A percentile compares a stretch with the other conserved stretches of the same genome.
These are phyloP conservation scores for Macroramphosus scolopax DNA, from an alignment of 2,797 vertebrate species.

Conservation along the genomic window DNA sequence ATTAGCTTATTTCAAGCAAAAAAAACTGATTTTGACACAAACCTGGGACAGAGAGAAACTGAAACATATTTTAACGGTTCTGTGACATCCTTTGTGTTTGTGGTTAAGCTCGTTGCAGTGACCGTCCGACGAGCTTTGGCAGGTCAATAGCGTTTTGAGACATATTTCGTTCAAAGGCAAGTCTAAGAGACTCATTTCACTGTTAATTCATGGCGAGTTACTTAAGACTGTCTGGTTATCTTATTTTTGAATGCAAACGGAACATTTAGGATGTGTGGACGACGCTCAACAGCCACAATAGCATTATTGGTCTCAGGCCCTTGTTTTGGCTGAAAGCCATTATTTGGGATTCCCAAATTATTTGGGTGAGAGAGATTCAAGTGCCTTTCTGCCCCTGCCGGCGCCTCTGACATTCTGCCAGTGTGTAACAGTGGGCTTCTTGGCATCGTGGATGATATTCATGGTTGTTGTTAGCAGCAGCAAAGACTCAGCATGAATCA, in stretches of 20 bases:
- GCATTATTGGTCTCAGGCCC: neutral
- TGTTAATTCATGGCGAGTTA: too few species aligned
- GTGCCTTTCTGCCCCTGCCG: constrained; percentile 19
- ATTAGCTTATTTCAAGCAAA: too few species aligned
- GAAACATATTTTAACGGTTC: too few species aligned
- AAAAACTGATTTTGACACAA: too few species aligned
- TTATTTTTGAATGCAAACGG: neutral
- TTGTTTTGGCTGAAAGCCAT: constrained; percentile 19
- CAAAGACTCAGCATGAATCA: constrained; percentile 22
- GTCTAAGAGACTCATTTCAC: too few species aligned
- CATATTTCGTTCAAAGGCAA: too few species aligned
- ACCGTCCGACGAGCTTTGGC: too few species aligned
- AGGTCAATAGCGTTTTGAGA: too few species aligned
- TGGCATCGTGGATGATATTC: constrained; percentile 32
- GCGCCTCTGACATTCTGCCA: constrained; percentile 23
- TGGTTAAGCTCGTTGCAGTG: too few species aligned
- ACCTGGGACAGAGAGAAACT: too few species aligned
- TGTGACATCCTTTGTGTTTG: too few species aligned
- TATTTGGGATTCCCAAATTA: constrained; percentile 39
- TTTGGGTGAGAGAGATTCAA: constrained; percentile 21
- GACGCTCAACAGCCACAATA: neutral
- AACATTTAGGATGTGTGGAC: neutral
- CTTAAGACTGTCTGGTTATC: too few species aligned
- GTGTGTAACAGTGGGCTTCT: constrained; percentile 15
- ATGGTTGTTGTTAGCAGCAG: constrained; percentile 22